Conservation (phyloP, 2,888 invertebrate species). For the Rhyacophila evoluta region DNA sequence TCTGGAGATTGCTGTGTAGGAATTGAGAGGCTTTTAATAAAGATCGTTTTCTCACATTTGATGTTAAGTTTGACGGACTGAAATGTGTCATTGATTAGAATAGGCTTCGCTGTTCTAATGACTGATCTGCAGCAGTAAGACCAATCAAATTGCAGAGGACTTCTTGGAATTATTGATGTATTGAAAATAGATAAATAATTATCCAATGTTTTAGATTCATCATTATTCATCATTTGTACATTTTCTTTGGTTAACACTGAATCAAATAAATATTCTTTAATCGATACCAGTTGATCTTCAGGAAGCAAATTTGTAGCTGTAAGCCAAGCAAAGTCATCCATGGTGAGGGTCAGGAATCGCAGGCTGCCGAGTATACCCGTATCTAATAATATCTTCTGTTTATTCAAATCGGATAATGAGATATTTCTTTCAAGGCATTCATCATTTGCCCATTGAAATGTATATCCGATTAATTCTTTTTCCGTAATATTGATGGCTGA, state of each 20-base stretch:
- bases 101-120: conserved; percentile 63
- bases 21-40: conserved; percentile 64
- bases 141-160: conserved; percentile 62
- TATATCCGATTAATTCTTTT: conserved; percentile 68
- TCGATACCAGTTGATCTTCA: conserved; percentile 58
- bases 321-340: conserved; percentile 64
- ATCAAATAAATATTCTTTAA: conserved; percentile 20
- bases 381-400: conserved; percentile 63
- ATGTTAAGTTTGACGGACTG: conserved; percentile 61
- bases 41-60: conserved; percentile 65
- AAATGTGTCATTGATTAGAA: conserved; percentile 62
- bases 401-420: conserved; percentile 62
- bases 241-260: conserved; percentile 38
- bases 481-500: conserved; percentile 68
- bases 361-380: conserved; percentile 65
- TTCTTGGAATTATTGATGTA: conserved; percentile 57
- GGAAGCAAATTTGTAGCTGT: conserved; percentile 61
- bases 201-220: conserved; percentile 56
- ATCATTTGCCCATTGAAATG: conserved; percentile 69
- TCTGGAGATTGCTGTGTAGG: conserved; percentile 66
- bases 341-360: conserved; percentile 63
- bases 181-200: conserved; percentile 28
- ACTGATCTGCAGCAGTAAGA: conserved; percentile 64
- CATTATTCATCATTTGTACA: conserved; percentile 44
- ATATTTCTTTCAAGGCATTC: conserved; percentile 67